Base-by-base conservation (phyloP, 1,140 invertebrate genomes). In the Drosophila saltans region DNA sequence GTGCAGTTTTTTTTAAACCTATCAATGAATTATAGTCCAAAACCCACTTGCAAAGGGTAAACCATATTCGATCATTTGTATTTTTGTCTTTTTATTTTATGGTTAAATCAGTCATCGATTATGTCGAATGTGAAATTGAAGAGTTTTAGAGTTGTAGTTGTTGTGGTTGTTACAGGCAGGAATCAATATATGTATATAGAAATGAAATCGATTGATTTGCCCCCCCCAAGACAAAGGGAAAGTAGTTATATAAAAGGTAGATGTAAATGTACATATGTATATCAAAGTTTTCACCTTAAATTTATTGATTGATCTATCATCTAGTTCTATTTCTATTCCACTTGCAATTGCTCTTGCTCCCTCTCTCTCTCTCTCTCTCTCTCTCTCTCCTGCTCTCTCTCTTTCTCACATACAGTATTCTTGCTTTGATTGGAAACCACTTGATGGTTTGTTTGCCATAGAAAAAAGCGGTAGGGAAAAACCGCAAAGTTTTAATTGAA, bases 401-500 rank as follows among this genome's bases (percentile, higher is more conserved):
- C 9, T 26, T 3, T 52, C 28, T 39, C 33, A 24, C 52, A 48
- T 52, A 63, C 21, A 65, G 65, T 75, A 77, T 70, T 65, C 76
- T 88, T 84, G 77, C 62, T 83, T 88, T 88, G 83, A 88, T 88
- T 89, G 83, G 78, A 71, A 88, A 78, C 76, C 83, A 89, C 83
- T 88, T 83, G 84, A 83, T 56, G 21, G 76, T 67, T 75, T 79
- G 56, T 79, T 79, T 76, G 76, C 45, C 39, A 65, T 24, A 45
- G 40, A 60, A 55, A 45, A 26, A 21, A 41, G 48, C 66, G 10
- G 64, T 41, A 58, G 56, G 55, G 56, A 30, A 43, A 86, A 86
- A 82, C 83, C 83, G 83, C 83, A 88, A 88, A 88, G 83, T 88
- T 88, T 88, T 88, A 88, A 88, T 88, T 88, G 83, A 88, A 88